These are phyloP conservation scores for Coracopsis vasa DNA, from an alignment of 2,113 vertebrate genomes.

Conservation along the genomic window DNA sequence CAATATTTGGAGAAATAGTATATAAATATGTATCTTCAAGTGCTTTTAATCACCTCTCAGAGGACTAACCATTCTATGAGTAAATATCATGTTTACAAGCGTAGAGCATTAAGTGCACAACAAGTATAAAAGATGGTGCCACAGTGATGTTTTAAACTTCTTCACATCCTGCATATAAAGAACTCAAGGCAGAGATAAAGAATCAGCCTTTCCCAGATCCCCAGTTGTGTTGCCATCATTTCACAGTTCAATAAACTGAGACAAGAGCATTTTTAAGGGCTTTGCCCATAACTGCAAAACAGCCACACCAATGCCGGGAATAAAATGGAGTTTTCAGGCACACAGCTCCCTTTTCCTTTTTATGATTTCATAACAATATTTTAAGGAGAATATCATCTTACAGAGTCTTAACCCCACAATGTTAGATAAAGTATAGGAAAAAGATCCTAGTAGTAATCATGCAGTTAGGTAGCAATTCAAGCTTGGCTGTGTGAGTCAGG, in stretches of 20 bases:
- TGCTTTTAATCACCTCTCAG: not conserved
- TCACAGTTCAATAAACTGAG: slow-evolving; percentile 5
- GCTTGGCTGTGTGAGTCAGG: not conserved
- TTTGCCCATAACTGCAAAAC: not conserved
- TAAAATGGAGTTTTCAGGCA: not conserved
- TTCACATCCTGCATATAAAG: not conserved
- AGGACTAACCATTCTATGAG: not conserved
- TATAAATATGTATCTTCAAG: not conserved
- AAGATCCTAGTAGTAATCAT: not conserved
- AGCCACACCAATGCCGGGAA: not conserved
- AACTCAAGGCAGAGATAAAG: not conserved
- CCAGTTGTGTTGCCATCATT: not conserved
- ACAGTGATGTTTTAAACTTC: not conserved
- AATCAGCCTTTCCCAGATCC: not conserved
- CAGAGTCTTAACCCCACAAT: not conserved
- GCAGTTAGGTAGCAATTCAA: not conserved
- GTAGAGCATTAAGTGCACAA: not conserved
- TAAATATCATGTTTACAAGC: not conserved
- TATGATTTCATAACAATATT: slow-evolving; percentile 3
- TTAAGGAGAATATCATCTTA: not conserved
- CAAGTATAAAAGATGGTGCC: not conserved
- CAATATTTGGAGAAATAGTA: not conserved
- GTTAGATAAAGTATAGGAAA: not conserved
- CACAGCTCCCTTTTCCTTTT: not conserved
- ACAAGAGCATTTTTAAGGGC: not conserved